Conservation (phyloP, 2,888 invertebrate species). For the Halictus ligatus region DNA sequence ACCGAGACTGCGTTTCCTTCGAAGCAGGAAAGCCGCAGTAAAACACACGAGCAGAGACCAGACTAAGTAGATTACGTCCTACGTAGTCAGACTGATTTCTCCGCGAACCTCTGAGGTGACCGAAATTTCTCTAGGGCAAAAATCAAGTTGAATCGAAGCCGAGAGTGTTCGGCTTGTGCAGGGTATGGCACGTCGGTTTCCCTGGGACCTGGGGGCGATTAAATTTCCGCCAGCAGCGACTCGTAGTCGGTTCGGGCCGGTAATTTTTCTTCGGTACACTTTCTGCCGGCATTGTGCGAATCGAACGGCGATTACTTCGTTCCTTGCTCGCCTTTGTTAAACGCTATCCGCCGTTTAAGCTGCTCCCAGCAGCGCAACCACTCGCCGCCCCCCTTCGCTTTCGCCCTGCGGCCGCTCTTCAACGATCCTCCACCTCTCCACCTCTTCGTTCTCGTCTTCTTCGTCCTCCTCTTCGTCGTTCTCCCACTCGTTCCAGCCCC, state of each 20-base stretch:
- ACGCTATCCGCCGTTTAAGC: conserved; percentile 33
- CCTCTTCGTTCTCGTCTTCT: background rate
- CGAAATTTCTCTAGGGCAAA: background rate
- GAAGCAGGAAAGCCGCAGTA: background rate
- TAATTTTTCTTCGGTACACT: conserved; percentile 22
- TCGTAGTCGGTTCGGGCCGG: background rate
- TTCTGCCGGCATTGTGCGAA: conserved; percentile 3
- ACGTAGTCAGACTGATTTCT: background rate
- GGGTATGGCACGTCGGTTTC: background rate
- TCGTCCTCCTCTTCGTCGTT: background rate
- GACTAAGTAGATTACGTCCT: background rate
- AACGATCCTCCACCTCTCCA: background rate
- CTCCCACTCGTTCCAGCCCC: background rate
- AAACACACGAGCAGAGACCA: background rate
- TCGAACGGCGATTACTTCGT: conserved; percentile 28
- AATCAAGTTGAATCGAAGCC: background rate
- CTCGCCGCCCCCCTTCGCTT: background rate
- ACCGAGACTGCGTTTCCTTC: background rate
- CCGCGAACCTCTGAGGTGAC: background rate
- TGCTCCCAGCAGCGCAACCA: conserved; percentile 3
- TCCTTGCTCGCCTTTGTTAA: conserved; percentile 32
- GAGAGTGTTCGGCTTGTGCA: background rate
- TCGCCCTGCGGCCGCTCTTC: conserved; percentile 3
- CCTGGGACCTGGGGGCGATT: background rate
- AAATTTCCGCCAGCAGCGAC: conserved; percentile 1